Base-by-base conservation (phyloP, 1,140 invertebrate genomes). In the Trichoplusia ni region DNA sequence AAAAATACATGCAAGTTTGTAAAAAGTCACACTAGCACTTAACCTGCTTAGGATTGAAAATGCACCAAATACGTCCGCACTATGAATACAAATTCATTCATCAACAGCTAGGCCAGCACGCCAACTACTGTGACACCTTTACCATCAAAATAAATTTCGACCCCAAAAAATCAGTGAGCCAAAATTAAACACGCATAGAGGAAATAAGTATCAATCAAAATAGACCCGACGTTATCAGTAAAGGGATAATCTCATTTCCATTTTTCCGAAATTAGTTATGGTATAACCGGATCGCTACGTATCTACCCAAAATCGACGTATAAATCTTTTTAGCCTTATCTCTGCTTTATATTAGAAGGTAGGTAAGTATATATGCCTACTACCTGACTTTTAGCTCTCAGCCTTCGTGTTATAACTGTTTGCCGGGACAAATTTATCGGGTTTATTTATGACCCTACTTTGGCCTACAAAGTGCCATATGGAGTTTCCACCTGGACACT, bases 341-440 rank as follows among this genome's bases (percentile, higher is more conserved):
- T 18, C n/a, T n/a, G n/a, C n/a, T n/a, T n/a, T n/a, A n/a, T n/a
- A n/a, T n/a, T n/a, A n/a, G n/a, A n/a, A n/a, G n/a, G 35, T 44
- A 40, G 56, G 62, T 29, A 63, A 68, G 81, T 74, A 81, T 77
- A 82, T 79, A 81, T 79, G 77, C 77, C 81, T 77, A 79, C 75
- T 72, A 78, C 70, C 72, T 64, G 79, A 85, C 78, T 77, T 77
- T 69, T 73, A 69, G 51, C 66, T 56, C 69, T 38, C 60, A 47
- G 40, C 69, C 61, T 67, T 56, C 61, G 73, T 76, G 27, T 84
- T 82, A 82, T 86, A 82, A 84, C 75, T 71, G 74, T 72, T 67
- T 86, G 84, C 84, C 81, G 75, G 84, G 81, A 35, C 66, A 84
- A 76, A 86, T 86, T 84, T 86, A 84, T 84, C 60, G 73, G 72